phyloP scores from a whole-genome alignment of 2,113 vertebrate genomes.

The Laticauda colubrina region DNA sequence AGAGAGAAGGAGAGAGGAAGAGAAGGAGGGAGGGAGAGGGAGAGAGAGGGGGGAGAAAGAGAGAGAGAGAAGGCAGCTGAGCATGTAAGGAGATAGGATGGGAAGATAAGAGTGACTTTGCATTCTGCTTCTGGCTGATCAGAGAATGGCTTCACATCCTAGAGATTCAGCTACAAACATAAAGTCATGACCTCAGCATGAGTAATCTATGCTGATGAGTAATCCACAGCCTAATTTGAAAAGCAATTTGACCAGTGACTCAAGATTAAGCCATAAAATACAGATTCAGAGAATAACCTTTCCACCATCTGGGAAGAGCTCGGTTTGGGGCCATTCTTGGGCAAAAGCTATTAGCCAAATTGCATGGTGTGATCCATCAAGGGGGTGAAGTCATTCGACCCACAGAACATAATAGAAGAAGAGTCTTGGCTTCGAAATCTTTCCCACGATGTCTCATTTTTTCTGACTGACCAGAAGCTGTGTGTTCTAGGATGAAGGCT shows the following conservation, averaged over 20 bases:
- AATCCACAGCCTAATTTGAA: constrained; percentile 46
- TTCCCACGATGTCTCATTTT: constrained; percentile 55
- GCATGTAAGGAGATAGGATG: neutral
- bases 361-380: constrained; percentile 51
- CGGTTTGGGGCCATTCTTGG: constrained; percentile 44
- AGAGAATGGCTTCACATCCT: neutral
- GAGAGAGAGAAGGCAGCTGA: neutral
- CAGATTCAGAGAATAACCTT: constrained; percentile 56
- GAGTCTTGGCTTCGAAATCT: constrained; percentile 46
- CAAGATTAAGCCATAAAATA: constrained; percentile 28
- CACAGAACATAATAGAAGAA: constrained; percentile 55
- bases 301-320: constrained; percentile 47
- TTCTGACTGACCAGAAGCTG: constrained; percentile 21
- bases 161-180: constrained; percentile 65
- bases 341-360: constrained; percentile 52
- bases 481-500: constrained; percentile 14
- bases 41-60: too few species aligned
- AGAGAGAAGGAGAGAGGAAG: too few species aligned
- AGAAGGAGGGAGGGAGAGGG: too few species aligned
- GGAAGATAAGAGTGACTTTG: constrained; percentile 38
- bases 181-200: constrained; percentile 63
- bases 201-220: constrained; percentile 56
- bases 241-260: constrained; percentile 57
- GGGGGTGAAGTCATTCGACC: constrained; percentile 61
- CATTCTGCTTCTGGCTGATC: constrained; percentile 35